Conservation (phyloP, 2,888 invertebrate species). For the Ramazzottius varieornatus region DNA sequence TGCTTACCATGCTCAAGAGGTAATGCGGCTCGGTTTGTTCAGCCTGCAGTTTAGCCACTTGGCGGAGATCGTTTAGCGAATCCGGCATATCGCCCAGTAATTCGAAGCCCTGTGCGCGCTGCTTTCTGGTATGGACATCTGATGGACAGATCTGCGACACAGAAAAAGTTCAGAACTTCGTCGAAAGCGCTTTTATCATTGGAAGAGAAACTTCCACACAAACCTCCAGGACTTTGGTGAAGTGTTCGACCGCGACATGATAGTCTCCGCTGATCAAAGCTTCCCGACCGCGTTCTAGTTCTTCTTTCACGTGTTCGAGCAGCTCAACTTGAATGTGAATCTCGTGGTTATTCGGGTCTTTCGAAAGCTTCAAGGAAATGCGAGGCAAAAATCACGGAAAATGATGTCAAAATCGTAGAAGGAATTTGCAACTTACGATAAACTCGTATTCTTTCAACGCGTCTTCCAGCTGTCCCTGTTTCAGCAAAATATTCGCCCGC, state of each 20-base stretch:
- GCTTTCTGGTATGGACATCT: slow-evolving; percentile 52
- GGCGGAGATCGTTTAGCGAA: slow-evolving; percentile 66
- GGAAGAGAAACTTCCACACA: no score
- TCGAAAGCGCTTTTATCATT: no score
- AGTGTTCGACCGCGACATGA: slow-evolving; percentile 35
- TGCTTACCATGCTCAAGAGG: slow-evolving; percentile 48
- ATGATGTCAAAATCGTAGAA: slow-evolving; percentile 3
- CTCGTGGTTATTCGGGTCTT: slow-evolving; percentile 49
- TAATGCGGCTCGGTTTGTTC: slow-evolving; percentile 69
- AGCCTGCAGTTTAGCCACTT: slow-evolving; percentile 60
- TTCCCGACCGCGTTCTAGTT: slow-evolving; percentile 24
- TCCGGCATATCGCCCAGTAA: slow-evolving; percentile 47
- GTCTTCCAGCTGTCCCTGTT: slow-evolving; percentile 48
- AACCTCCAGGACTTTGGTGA: slow-evolving; percentile 41
- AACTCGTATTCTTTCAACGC: slow-evolving; percentile 54
- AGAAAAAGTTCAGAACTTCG: neutral
- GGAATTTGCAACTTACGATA: slow-evolving; percentile 39
- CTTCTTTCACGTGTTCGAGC: slow-evolving; percentile 36
- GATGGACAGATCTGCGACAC: slow-evolving; percentile 44
- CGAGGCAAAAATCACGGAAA: slow-evolving; percentile 6
- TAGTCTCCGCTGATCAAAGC: slow-evolving; percentile 25
- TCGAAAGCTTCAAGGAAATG: slow-evolving; percentile 28
- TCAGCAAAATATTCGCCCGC: slow-evolving; percentile 61
- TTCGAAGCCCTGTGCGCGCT: slow-evolving; percentile 59
- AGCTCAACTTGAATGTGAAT: slow-evolving; percentile 40